Conservation (phyloP, 2,113 vertebrate species). For the Ceuthmochares aereus region DNA sequence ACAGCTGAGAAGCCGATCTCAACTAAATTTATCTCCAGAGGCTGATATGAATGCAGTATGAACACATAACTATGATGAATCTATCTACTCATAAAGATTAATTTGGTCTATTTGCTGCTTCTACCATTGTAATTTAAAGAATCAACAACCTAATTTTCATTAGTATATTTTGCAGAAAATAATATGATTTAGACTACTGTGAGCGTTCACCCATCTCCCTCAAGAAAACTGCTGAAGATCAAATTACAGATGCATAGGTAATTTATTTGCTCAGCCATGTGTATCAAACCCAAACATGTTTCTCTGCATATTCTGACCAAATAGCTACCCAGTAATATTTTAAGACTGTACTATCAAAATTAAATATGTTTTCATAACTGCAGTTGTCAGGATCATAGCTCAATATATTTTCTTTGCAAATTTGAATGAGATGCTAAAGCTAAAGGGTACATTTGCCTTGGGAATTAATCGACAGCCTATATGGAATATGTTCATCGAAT, state of each 20-base stretch:
- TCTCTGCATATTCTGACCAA: neutral
- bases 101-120: constrained; percentile 40
- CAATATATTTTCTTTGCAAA: neutral
- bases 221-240: neutral
- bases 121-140: constrained; percentile 61
- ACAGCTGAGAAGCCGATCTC: neutral
- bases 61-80: constrained; percentile 39
- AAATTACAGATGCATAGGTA: neutral
- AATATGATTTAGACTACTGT: neutral
- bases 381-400: neutral
- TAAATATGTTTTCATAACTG: constrained; percentile 18
- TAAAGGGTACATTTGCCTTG: neutral
- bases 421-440: neutral
- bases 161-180: constrained; percentile 7
- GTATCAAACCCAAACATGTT: constrained; percentile 16
- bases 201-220: neutral
- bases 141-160: constrained; percentile 53
- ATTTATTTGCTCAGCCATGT: constrained; percentile 28
- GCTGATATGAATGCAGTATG: neutral
- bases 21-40: neutral
- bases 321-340: neutral
- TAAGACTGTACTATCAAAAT: constrained; percentile 2
- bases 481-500: neutral
- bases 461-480: neutral
- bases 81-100: constrained; percentile 43